A percentile compares a stretch with the other conserved stretches of the same genome.
Evolutionary conservation across 1,140 invertebrate genomes (phyloP).

Genomic region (Wiebesia pumilae): DNA sequence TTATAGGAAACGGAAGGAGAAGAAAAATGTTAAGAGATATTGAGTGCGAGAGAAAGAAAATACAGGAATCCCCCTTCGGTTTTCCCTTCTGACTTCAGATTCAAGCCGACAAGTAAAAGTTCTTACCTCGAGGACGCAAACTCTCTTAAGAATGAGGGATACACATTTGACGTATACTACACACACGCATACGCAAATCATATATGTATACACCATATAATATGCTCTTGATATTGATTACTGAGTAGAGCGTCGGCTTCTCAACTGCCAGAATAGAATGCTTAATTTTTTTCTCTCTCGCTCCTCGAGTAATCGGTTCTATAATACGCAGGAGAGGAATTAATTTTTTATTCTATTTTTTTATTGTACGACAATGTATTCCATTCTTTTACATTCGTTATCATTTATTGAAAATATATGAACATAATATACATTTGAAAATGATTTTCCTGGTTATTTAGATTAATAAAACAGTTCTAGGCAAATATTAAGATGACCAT

Average conservation of each 20-base stretch:
- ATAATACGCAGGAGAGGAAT: not conserved
- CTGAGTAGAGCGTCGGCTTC: not conserved
- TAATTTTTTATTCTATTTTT: not conserved
- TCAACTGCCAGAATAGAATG: not conserved
- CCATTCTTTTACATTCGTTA: too few species aligned
- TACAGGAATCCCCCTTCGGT: not conserved
- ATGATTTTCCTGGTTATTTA: too few species aligned
- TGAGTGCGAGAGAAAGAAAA: constrained; percentile 1
- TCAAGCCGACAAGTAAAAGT: constrained; percentile 25
- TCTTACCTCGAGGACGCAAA: constrained; percentile 16
- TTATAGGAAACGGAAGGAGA: not conserved
- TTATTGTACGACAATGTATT: too few species aligned
- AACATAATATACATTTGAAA: too few species aligned
- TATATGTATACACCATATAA: not conserved
- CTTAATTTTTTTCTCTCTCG: constrained; percentile 23
- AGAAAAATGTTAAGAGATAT: not conserved
- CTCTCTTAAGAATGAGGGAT: constrained; percentile 4
- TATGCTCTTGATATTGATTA: constrained; percentile 24
- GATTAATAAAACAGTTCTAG: too few species aligned
- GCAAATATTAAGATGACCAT: too few species aligned
- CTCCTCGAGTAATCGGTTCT: not conserved
- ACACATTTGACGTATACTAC: not conserved
- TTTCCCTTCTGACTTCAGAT: constrained; percentile 33
- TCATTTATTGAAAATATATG: too few species aligned
- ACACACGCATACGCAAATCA: not conserved